Evolutionary conservation across 92 coral and sea anemone genomes (phyloP).

Genomic region (Phenganax marumi): DNA sequence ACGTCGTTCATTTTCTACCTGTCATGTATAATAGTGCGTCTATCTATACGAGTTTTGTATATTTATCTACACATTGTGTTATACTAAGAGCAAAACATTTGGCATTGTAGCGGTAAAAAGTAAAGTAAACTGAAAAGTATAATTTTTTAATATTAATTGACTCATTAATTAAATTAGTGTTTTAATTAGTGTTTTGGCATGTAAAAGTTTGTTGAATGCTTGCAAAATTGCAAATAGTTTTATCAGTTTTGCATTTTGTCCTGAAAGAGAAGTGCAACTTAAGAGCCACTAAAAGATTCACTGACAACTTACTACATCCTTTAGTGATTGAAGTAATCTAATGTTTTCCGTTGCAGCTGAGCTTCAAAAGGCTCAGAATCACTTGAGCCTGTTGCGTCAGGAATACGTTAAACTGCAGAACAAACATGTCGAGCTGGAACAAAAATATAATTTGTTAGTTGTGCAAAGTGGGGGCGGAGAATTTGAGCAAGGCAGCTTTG

Average conservation of each 20-base stretch:
- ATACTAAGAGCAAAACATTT: too few relatives aligned
- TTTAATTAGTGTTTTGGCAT: too few relatives aligned
- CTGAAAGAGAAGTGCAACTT: background rate
- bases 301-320: background rate
- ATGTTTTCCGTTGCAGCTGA: conserved; percentile 54
- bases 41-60: too few relatives aligned
- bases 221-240: background rate
- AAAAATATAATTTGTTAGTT: conserved; percentile 80
- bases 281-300: background rate
- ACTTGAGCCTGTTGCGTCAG: conserved; percentile 82
- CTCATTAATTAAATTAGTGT: too few relatives aligned
- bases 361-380: conserved; percentile 86
- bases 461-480: conserved; percentile 88
- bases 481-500: conserved; percentile 71
- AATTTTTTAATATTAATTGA: too few relatives aligned
- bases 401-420: conserved; percentile 96
- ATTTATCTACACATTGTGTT: too few relatives aligned
- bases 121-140: too few relatives aligned
- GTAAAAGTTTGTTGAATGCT: too few relatives aligned
- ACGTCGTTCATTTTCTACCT: too few relatives aligned
- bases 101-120: too few relatives aligned
- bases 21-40: too few relatives aligned
- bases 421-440: conserved; percentile 84
- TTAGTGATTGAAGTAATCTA: background rate
- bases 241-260: too few relatives aligned